These are phyloP conservation scores for Micromesistius poutassou DNA, from an alignment of 2,797 vertebrate species.

Conservation along the genomic window DNA sequence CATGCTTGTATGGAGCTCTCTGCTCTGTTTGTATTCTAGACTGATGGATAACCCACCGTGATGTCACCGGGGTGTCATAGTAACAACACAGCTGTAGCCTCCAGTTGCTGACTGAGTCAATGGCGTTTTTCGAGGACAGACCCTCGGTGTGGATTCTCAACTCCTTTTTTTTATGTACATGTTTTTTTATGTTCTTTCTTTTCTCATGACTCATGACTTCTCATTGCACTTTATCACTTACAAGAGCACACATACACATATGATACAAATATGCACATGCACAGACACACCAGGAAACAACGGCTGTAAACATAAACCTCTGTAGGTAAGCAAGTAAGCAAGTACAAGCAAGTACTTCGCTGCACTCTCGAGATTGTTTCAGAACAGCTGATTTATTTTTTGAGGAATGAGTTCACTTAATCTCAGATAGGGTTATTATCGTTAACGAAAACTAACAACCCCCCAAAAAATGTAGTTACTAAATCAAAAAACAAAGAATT, in stretches of 20 bases:
- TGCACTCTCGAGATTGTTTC: not conserved
- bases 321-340: no score
- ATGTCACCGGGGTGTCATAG: not conserved
- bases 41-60: not conserved
- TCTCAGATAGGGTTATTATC: no score
- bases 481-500: not conserved
- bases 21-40: constrained; percentile 1
- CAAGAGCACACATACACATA: not conserved
- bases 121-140: not conserved
- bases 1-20: not conserved
- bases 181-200: not conserved
- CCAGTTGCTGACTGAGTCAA: not conserved
- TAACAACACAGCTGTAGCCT: constrained; percentile 1
- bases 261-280: no score
- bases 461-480: not conserved
- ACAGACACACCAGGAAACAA: not conserved
- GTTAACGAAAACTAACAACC: not conserved
- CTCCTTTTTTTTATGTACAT: not conserved
- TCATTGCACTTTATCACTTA: not conserved
- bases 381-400: not conserved
- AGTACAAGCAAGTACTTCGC: no score
- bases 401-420: not conserved
- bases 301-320: not conserved
- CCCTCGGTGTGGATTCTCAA: not conserved
- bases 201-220: no score